A percentile compares a stretch with the other conserved stretches of the same genome.
Conservation (phyloP, 2,888 invertebrate genomes). For the Fragum whitleyi region DNA sequence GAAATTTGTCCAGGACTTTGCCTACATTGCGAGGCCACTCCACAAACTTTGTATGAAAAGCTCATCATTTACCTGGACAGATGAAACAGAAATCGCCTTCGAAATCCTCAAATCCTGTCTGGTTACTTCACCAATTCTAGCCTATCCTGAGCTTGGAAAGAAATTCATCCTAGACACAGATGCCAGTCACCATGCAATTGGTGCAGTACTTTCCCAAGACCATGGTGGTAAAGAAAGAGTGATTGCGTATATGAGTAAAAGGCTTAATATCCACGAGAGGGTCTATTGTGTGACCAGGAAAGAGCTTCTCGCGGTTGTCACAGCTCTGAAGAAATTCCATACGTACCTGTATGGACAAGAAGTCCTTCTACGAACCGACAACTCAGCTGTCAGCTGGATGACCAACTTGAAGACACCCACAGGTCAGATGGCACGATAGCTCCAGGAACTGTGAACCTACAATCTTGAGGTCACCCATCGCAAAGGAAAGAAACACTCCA, state of each 20-base stretch:
- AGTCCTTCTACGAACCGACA: conserved; percentile 50
- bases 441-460: conserved; percentile 33
- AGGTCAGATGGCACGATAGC: conserved; percentile 52
- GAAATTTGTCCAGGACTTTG: too few relatives aligned
- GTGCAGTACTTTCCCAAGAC: conserved; percentile 33
- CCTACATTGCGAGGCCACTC: conserved; percentile 26
- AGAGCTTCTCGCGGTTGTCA: conserved; percentile 35
- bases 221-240: conserved; percentile 30
- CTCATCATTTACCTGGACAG: conserved; percentile 17
- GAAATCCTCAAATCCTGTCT: conserved; percentile 24
- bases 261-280: conserved; percentile 27
- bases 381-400: too few relatives aligned
- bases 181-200: conserved; percentile 4
- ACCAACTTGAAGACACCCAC: conserved; percentile 45
- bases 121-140: conserved; percentile 20
- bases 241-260: conserved; percentile 27
- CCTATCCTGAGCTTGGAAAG: background rate
- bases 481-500: conserved; percentile 19
- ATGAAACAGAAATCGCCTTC: conserved; percentile 23
- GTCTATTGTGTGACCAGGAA: conserved; percentile 39
- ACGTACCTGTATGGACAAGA: conserved; percentile 49
- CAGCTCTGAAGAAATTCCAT: conserved; percentile 40
- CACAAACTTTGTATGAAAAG: conserved; percentile 32
- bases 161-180: conserved; percentile 23
- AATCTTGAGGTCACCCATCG: conserved; percentile 25